Percentiles rank a stretch among this genome's conserved stretches.
These are phyloP conservation scores for Noturus placidus DNA, from an alignment of 2,113 vertebrate species.

Conservation along the genomic window DNA sequence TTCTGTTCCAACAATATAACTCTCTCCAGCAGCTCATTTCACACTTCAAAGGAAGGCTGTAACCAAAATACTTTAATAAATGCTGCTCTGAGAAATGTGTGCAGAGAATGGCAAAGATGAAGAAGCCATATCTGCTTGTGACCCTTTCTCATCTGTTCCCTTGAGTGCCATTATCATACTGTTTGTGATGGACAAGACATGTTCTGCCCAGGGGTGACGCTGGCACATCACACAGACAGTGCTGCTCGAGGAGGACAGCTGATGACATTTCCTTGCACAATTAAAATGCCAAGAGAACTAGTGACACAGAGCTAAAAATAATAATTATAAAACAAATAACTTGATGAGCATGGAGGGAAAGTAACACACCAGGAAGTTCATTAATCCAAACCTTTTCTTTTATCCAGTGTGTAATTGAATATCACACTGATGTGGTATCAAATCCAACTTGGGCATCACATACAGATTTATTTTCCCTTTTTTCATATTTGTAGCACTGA, in stretches of 20 bases:
- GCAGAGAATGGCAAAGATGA: constrained; percentile 23
- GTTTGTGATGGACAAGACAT: constrained; percentile 53
- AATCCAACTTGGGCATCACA: too few relatives aligned
- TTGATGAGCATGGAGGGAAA: not conserved
- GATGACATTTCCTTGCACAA: constrained; percentile 41
- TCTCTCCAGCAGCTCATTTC: constrained; percentile 20
- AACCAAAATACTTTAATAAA: constrained; percentile 12
- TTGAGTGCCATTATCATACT: constrained; percentile 56
- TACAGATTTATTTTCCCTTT: too few relatives aligned
- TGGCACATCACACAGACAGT: constrained; percentile 54
- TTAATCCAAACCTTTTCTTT: not conserved
- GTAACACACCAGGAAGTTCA: not conserved
- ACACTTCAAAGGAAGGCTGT: constrained; percentile 19
- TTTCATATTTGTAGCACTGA: not conserved
- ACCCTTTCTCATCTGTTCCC: constrained; percentile 50
- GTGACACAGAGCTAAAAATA: constrained; percentile 27
- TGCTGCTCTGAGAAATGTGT: not conserved
- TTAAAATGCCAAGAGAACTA: constrained; percentile 45
- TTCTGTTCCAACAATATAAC: constrained; percentile 5
- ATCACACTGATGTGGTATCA: not conserved
- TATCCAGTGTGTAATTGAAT: not conserved
- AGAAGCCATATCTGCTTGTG: constrained; percentile 51
- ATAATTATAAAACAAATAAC: not conserved
- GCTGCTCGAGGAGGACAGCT: constrained; percentile 39
- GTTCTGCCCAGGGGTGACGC: constrained; percentile 50